Conservation (phyloP, 2,113 vertebrate species). For the Mesoclemmys tuberculata region DNA sequence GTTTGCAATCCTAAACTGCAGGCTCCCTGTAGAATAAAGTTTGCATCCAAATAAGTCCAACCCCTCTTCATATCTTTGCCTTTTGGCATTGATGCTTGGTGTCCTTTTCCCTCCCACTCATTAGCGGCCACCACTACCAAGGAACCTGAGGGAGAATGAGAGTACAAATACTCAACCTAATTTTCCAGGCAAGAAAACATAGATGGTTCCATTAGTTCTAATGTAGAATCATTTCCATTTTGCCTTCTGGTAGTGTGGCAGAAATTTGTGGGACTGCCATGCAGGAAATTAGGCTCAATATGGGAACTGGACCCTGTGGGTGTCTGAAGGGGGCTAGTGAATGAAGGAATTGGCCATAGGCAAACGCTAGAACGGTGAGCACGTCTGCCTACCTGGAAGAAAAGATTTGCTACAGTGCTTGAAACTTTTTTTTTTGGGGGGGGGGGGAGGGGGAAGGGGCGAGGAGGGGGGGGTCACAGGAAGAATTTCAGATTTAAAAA, state of each 20-base stretch:
- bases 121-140: neutral
- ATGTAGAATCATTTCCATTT: conserved; percentile 41
- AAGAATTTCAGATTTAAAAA: conserved; percentile 42
- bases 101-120: neutral
- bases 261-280: neutral
- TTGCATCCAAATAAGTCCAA: neutral
- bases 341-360: neutral
- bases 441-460: neutral
- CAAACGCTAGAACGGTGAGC: neutral
- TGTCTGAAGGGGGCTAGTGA: neutral
- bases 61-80: neutral
- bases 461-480: neutral
- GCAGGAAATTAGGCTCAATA: neutral
- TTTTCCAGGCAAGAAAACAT: conserved; percentile 72
- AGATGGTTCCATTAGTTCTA: conserved; percentile 54
- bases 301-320: neutral
- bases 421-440: neutral
- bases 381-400: neutral
- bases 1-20: neutral
- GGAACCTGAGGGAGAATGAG: neutral
- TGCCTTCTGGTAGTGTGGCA: rapidly evolving
- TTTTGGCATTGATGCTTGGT: neutral
- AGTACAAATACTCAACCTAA: conserved; percentile 39
- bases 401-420: neutral
- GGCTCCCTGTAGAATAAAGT: neutral